These are phyloP conservation scores for Ptychobarbus kaznakovi DNA, from an alignment of 2,797 vertebrate species.

Conservation along the genomic window DNA sequence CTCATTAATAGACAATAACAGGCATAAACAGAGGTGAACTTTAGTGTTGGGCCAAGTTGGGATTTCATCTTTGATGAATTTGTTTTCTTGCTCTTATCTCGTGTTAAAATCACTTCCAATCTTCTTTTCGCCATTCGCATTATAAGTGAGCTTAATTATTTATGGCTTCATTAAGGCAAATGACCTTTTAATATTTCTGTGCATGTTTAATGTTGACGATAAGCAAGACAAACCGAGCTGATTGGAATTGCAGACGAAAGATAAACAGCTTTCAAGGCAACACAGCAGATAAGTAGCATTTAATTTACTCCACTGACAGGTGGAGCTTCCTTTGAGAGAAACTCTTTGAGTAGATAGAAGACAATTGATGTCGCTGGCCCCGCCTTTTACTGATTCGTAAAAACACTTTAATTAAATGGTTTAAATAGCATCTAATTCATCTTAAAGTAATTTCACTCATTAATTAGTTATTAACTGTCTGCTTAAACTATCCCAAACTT, in stretches of 20 bases:
- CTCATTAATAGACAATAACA: background rate
- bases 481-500: background rate
- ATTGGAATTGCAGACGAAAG: slow-evolving; percentile 26
- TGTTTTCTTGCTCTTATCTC: slow-evolving; percentile 16
- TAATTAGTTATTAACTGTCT: slow-evolving; percentile 35
- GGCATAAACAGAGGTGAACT: slow-evolving; percentile 8
- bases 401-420: slow-evolving; percentile 43
- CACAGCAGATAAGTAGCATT: slow-evolving; percentile 41
- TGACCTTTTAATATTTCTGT: slow-evolving; percentile 45
- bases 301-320: slow-evolving; percentile 38
- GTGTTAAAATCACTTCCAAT: slow-evolving; percentile 10
- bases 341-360: slow-evolving; percentile 29
- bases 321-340: slow-evolving; percentile 25
- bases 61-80: slow-evolving; percentile 15
- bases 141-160: slow-evolving; percentile 36
- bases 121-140: background rate
- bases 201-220: slow-evolving; percentile 36
- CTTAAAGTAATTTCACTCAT: slow-evolving; percentile 36
- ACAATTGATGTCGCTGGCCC: slow-evolving; percentile 40
- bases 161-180: slow-evolving; percentile 49
- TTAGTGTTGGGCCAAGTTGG: background rate
- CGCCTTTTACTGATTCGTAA: slow-evolving; percentile 40
- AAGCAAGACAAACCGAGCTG: slow-evolving; percentile 37
- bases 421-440: slow-evolving; percentile 34
- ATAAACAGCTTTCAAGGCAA: slow-evolving; percentile 42